phyloP scores from a whole-genome alignment of 1,140 invertebrate genomes.

The Trypoxylus dichotomus region DNA sequence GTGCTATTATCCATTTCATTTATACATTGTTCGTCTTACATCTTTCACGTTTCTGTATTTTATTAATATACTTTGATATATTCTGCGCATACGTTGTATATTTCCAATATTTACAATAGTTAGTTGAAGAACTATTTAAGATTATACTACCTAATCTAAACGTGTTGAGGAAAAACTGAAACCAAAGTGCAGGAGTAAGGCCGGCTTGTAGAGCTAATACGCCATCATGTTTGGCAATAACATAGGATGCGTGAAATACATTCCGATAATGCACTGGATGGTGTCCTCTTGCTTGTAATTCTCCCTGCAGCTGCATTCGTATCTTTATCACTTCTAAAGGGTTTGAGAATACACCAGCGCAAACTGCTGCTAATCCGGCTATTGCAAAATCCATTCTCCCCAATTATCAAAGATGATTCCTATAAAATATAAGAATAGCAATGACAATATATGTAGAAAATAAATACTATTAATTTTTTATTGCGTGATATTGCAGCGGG shows the following conservation, averaged over 20 bases:
- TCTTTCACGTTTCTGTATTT: too few species aligned
- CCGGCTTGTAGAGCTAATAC: constrained; percentile 84
- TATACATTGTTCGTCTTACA: too few species aligned
- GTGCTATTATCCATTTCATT: too few species aligned
- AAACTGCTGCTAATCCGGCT: constrained; percentile 47
- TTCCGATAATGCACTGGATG: constrained; percentile 57
- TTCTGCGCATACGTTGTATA: too few species aligned
- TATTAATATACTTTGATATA: too few species aligned
- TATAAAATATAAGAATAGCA: background rate
- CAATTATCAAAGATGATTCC: background rate
- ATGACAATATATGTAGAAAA: too few species aligned
- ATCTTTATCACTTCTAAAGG: constrained; percentile 87
- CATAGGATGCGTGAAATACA: constrained; percentile 55
- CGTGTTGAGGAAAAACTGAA: constrained; percentile 61
- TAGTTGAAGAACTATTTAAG: too few species aligned
- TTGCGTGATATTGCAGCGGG: too few species aligned
- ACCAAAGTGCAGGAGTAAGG: constrained; percentile 74
- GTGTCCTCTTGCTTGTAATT: constrained; percentile 70
- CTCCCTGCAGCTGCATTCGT: constrained; percentile 86
- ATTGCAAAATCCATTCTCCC: constrained; percentile 47
- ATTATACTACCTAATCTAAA: constrained; percentile 44
- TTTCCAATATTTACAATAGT: too few species aligned
- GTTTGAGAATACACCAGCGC: constrained; percentile 62
- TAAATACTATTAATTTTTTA: too few species aligned
- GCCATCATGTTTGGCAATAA: constrained; percentile 63